These are phyloP conservation scores for Drosophila pectinifera DNA, from an alignment of 1,140 invertebrate species.

Conservation along the genomic window DNA sequence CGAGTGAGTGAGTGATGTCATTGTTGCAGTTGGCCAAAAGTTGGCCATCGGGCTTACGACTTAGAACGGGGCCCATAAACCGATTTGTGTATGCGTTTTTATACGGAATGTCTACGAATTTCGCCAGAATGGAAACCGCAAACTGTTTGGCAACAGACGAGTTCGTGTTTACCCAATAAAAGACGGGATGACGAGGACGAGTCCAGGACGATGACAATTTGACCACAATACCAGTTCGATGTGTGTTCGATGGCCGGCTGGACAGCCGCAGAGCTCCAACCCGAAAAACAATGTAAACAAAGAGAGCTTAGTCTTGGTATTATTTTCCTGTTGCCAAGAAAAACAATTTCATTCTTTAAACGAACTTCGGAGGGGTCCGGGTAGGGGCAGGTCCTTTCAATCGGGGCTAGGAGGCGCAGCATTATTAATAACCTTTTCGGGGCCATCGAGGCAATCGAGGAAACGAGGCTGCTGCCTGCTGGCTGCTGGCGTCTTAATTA, in stretches of 20 bases:
- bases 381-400: neutral
- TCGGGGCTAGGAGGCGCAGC: constrained; percentile 10
- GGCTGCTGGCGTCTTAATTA: constrained; percentile 60
- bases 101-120: constrained; percentile 28
- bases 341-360: constrained; percentile 52
- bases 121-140: constrained; percentile 62
- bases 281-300: constrained; percentile 36
- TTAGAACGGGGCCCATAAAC: constrained; percentile 58
- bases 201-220: constrained; percentile 52
- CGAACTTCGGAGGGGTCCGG: neutral
- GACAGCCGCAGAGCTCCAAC: constrained; percentile 23
- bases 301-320: constrained; percentile 43
- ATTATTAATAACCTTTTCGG: constrained; percentile 69
- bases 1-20: constrained; percentile 29
- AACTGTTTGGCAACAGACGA: constrained; percentile 66
- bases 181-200: constrained; percentile 23
- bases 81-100: constrained; percentile 62
- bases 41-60: constrained; percentile 64
- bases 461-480: too few relatives aligned
- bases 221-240: constrained; percentile 75
- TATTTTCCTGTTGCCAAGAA: constrained; percentile 24
- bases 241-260: constrained; percentile 48
- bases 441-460: constrained; percentile 39
- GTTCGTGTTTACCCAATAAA: constrained; percentile 53
- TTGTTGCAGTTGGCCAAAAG: constrained; percentile 54